Percentiles rank a stretch among this genome's conserved stretches.
These are phyloP conservation scores for Mus musculus DNA, from an alignment of 2,113 vertebrate genomes.

Conservation along the genomic window DNA sequence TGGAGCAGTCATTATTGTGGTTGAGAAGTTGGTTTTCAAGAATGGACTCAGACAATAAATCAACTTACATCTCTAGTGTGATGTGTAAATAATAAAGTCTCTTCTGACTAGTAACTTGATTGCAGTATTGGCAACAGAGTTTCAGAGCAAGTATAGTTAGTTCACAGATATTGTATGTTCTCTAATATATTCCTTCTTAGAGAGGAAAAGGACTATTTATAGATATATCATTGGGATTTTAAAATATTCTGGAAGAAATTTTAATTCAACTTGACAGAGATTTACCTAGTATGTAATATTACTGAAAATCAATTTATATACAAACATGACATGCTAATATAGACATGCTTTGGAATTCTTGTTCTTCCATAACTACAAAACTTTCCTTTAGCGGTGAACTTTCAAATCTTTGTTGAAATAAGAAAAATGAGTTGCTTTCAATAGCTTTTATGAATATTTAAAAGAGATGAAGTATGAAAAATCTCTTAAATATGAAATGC, in stretches of 20 bases:
- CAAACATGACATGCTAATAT: not conserved
- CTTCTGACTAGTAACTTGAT: not conserved
- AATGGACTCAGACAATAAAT: not conserved
- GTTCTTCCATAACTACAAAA: not conserved
- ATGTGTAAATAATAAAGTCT: not conserved
- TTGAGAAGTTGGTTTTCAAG: not conserved
- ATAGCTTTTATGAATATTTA: slow-evolving; percentile 52
- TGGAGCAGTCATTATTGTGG: not conserved
- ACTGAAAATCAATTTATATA: not conserved
- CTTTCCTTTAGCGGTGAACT: not conserved
- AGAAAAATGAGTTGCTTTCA: slow-evolving; percentile 29
- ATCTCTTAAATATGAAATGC: slow-evolving; percentile 33
- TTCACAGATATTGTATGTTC: not conserved
- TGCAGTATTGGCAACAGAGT: not conserved
- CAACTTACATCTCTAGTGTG: not conserved
- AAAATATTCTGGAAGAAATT: not conserved
- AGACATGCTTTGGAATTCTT: not conserved
- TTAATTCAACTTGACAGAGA: not conserved
- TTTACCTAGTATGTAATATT: not conserved
- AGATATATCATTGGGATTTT: not conserved
- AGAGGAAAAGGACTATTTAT: not conserved
- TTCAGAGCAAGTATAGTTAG: not conserved
- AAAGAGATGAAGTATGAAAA: slow-evolving; percentile 33
- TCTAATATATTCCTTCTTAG: not conserved
- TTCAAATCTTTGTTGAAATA: not conserved